Evolutionary conservation across 1,140 invertebrate genomes (phyloP).

Genomic region (Scaptomyza montana): DNA sequence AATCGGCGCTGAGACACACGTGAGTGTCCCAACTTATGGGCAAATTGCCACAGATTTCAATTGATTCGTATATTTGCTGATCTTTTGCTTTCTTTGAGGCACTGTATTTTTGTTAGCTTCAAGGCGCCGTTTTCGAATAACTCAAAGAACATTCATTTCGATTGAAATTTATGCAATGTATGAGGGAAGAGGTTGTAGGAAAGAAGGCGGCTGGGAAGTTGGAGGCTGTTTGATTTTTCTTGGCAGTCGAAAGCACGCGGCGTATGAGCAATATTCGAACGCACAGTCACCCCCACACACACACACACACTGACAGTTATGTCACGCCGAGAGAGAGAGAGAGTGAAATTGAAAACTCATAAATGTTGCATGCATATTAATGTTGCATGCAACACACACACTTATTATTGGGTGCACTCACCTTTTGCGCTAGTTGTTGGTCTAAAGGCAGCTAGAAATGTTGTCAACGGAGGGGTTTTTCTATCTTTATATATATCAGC

Average conservation of each 20-base stretch:
- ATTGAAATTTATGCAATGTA: conserved; percentile 26
- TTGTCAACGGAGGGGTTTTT: conserved; percentile 35
- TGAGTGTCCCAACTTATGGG: conserved; percentile 62
- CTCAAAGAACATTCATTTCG: neutral
- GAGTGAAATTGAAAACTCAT: conserved; percentile 31
- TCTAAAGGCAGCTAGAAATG: conserved; percentile 34
- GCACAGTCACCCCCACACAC: conserved; percentile 3
- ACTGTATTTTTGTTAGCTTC: neutral
- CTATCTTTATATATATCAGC: neutral
- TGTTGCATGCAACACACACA: conserved; percentile 35
- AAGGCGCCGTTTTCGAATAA: conserved; percentile 21
- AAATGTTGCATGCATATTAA: conserved; percentile 9
- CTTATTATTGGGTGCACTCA: conserved; percentile 60
- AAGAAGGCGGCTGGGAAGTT: neutral
- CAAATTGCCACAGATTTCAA: conserved; percentile 51
- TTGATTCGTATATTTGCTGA: conserved; percentile 21
- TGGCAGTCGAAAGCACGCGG: conserved; percentile 45
- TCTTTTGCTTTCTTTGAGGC: neutral
- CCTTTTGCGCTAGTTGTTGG: conserved; percentile 57
- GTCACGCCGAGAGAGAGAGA: conserved; percentile 44
- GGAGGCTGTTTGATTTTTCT: conserved; percentile 52
- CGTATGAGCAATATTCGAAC: conserved; percentile 69
- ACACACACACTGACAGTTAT: conserved; percentile 50
- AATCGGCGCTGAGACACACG: conserved; percentile 33
- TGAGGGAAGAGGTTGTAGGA: no score